Evolutionary conservation across 2,797 vertebrate species (phyloP).

Genomic region (Pangasius krempfi): DNA sequence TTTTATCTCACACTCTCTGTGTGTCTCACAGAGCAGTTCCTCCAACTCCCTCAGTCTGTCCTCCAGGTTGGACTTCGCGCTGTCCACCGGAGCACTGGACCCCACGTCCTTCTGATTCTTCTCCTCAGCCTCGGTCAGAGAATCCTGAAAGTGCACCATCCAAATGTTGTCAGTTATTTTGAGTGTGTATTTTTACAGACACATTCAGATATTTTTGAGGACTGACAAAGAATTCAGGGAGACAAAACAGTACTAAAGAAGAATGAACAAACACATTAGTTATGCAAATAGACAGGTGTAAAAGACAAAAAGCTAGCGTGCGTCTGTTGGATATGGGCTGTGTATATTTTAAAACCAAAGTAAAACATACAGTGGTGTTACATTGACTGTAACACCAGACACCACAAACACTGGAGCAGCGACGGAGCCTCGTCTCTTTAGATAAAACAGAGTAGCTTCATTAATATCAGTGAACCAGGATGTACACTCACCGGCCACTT

Average conservation of each 20-base stretch:
- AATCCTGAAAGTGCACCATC: conserved; percentile 73
- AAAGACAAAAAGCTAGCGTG: too few species aligned
- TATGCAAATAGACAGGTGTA: too few species aligned
- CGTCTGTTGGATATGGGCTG: too few species aligned
- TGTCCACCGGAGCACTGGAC: not conserved
- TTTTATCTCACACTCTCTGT: not conserved
- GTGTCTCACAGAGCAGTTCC: not conserved
- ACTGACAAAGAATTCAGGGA: not conserved
- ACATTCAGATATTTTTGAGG: not conserved
- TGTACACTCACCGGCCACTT: too few species aligned
- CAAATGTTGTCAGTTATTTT: not conserved
- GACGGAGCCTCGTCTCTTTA: too few species aligned
- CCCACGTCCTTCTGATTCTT: conserved; percentile 80
- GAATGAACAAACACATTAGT: too few species aligned
- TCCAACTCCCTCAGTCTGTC: conserved; percentile 57
- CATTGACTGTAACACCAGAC: too few species aligned
- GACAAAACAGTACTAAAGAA: not conserved
- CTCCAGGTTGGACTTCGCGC: not conserved
- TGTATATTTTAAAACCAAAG: too few species aligned
- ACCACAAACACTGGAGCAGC: too few species aligned
- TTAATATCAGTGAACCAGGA: too few species aligned
- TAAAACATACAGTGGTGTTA: too few species aligned
- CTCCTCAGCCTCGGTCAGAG: conserved; percentile 75
- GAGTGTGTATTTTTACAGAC: not conserved
- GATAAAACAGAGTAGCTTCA: too few species aligned